These are phyloP conservation scores for Cerastis leucographa DNA, from an alignment of 2,888 invertebrate genomes.

Conservation along the genomic window DNA sequence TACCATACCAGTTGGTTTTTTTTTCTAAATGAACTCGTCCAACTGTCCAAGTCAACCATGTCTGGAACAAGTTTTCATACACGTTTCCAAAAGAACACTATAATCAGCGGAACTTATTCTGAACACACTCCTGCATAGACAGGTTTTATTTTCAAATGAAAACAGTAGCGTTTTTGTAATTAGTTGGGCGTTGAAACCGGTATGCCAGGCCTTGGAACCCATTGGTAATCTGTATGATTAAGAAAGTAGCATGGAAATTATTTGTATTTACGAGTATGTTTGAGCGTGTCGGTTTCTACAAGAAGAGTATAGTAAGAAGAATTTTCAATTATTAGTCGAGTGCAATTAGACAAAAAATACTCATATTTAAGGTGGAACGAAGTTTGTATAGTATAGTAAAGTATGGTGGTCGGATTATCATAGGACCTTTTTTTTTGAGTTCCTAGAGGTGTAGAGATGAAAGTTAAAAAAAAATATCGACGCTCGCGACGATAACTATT, in stretches of 20 bases:
- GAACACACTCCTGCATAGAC: constrained; percentile 34
- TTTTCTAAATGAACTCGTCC: constrained; percentile 37
- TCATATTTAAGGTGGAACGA: too few species aligned
- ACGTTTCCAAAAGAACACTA: constrained; percentile 54
- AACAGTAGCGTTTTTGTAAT: constrained; percentile 68
- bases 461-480: too few species aligned
- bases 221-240: constrained; percentile 60
- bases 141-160: constrained; percentile 63
- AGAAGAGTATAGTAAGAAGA: too few species aligned
- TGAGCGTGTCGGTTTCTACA: neutral
- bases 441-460: too few species aligned
- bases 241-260: constrained; percentile 41
- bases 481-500: too few species aligned
- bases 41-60: constrained; percentile 36
- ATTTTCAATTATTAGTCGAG: too few species aligned
- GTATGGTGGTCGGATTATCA: too few species aligned
- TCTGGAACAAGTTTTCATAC: constrained; percentile 43
- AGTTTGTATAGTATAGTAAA: too few species aligned
- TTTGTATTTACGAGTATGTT: constrained; percentile 40
- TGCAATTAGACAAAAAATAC: too few species aligned
- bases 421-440: too few species aligned
- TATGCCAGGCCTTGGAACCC: constrained; percentile 42
- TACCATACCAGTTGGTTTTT: constrained; percentile 38
- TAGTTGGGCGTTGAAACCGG: constrained; percentile 63
- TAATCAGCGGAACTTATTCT: constrained; percentile 51